Percentiles rank a stretch among this genome's conserved stretches.
Conservation (phyloP, 2,888 invertebrate species). For the Caenorhabditis sp. region DNA sequence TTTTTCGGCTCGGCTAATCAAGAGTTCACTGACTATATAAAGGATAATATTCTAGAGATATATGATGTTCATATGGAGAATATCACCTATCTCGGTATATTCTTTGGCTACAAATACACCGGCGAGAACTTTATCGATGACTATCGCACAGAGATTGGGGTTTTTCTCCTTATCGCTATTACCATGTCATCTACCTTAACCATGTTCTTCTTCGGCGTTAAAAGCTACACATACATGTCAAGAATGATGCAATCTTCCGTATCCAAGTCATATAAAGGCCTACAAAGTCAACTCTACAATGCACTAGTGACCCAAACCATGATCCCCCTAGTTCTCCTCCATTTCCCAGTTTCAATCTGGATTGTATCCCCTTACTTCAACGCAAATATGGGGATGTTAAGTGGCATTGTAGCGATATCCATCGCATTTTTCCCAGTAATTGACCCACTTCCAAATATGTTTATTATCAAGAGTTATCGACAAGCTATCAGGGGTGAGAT, state of each 20-base stretch:
- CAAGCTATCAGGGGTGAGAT: background rate
- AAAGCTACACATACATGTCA: background rate
- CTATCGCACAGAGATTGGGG: too few relatives aligned
- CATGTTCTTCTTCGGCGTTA: background rate
- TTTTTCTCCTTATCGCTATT: too few relatives aligned
- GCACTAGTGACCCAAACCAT: background rate
- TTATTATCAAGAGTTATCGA: background rate
- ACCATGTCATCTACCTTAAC: background rate
- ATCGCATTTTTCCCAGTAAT: background rate
- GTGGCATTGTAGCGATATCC: background rate
- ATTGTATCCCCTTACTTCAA: constrained; percentile 23
- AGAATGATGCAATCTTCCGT: background rate
- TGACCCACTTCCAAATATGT: background rate
- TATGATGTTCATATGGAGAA: too few relatives aligned
- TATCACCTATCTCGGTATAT: background rate
- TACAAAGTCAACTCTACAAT: background rate
- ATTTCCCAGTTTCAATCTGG: constrained; percentile 14
- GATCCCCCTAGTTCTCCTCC: background rate
- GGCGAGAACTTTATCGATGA: too few relatives aligned
- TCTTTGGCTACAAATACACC: background rate
- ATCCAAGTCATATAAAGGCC: background rate
- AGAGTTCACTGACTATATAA: too few relatives aligned
- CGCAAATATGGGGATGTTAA: background rate
- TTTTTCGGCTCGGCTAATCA: too few relatives aligned
- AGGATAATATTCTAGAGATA: too few relatives aligned